Evolutionary conservation across 2,888 invertebrate genomes (phyloP).

Genomic region (Dynastes tityus): DNA sequence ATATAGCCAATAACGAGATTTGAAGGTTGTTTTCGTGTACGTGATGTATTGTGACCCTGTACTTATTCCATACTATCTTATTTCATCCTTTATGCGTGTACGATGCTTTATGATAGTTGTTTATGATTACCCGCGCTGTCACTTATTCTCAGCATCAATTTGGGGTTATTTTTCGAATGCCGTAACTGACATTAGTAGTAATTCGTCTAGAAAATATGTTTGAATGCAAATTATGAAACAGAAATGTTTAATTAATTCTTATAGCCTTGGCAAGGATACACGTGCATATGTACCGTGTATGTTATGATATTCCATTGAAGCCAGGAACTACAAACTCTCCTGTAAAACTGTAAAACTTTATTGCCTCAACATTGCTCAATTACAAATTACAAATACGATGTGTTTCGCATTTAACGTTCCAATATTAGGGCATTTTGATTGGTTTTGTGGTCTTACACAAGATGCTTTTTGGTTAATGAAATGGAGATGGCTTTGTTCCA

Average conservation of each 20-base stretch:
- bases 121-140: neutral
- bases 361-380: too few relatives aligned
- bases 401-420: too few relatives aligned
- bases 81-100: conserved; percentile 18
- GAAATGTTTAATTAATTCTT: conserved; percentile 3
- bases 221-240: neutral
- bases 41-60: conserved; percentile 38
- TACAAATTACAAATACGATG: too few relatives aligned
- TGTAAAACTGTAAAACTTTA: too few relatives aligned
- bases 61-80: conserved; percentile 12
- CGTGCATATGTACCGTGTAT: neutral
- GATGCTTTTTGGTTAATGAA: too few relatives aligned
- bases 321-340: too few relatives aligned
- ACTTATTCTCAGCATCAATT: neutral
- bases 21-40: conserved; percentile 43
- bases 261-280: conserved; percentile 14
- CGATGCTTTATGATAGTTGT: neutral
- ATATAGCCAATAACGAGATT: conserved; percentile 28
- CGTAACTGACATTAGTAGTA: neutral
- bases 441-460: too few relatives aligned
- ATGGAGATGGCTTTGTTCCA: too few relatives aligned
- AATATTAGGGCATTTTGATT: too few relatives aligned
- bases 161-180: neutral
- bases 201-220: neutral
- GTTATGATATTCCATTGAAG: too few relatives aligned